Base-by-base conservation (phyloP, 2,888 invertebrate species). In the Phaedon cochleariae region DNA sequence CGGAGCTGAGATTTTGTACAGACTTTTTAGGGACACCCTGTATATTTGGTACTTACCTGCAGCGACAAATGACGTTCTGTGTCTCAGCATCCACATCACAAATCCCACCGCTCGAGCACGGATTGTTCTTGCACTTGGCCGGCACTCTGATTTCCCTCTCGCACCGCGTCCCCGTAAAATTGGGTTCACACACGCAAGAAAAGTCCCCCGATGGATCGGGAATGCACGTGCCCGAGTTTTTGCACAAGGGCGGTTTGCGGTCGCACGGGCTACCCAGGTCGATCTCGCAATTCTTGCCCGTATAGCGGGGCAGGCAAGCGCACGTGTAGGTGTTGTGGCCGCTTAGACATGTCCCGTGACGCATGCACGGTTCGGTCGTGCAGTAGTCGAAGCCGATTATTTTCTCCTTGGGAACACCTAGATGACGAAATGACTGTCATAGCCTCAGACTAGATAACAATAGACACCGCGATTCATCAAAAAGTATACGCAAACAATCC, bases 241-340 rank as follows among this genome's bases (percentile, higher is more conserved):
- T 86, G 81, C 97, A 97, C 10, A 91, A 88, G 68, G 83, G 84
- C 52, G 87, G 88, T 55, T 73, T 79, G 63, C 79, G 85, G 48
- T 83, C 80, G 79, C 94, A 94, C 0, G 92, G 92, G 72, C 91
- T 88, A 57, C 93, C 93, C 80, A 86, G 88, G 84, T 94, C 93
- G 81, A 90, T 89, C 83, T 95, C 91, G 84, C 96, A 96, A 85
- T 94, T 94, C 85, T 92, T 92, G 73, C 96, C 95, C 61, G 92
- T 89, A 84, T 93, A 96, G 61, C 94, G 89, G 31, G 93, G 90
- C 64, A 90, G 87, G 85, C 96, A 96, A 80, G 90, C 89, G 83
- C 96, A 96, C 79, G 92, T 91, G 83, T 94, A 95, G 82, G 86
- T 87, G 79, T 94, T 94, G 70, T 88, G 86, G 75, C 89, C 87